Evolutionary conservation across 1,140 invertebrate species (phyloP).

Genomic region (Chrysopa pallens): DNA sequence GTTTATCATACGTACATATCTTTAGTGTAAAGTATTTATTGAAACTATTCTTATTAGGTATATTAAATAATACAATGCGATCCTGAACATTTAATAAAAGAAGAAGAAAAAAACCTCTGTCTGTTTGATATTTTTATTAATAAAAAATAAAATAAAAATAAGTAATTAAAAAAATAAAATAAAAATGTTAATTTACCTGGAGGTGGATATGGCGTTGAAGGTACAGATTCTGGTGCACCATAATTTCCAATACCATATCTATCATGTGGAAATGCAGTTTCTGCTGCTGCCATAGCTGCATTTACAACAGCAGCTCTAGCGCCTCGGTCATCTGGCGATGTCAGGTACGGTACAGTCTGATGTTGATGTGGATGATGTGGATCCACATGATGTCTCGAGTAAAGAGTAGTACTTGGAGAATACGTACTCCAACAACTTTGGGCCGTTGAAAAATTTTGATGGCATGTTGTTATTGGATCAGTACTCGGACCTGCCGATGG

Average conservation of each 20-base stretch:
- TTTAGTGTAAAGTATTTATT: too few relatives aligned
- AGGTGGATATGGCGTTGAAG: constrained; percentile 59
- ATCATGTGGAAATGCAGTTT: constrained; percentile 47
- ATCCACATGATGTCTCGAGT: constrained; percentile 38
- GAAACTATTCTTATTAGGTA: too few relatives aligned
- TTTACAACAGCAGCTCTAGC: constrained; percentile 35
- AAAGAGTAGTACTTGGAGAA: constrained; percentile 40
- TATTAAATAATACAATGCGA: too few relatives aligned
- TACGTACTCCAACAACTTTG: constrained; percentile 52
- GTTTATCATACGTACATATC: too few relatives aligned
- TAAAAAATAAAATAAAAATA: too few relatives aligned
- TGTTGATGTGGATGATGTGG: constrained; percentile 30
- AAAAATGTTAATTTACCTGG: constrained; percentile 30
- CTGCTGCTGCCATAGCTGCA: constrained; percentile 39
- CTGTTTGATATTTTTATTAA: too few relatives aligned
- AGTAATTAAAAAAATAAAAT: too few relatives aligned
- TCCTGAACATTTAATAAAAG: too few relatives aligned
- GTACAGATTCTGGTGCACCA: constrained; percentile 48
- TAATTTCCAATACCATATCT: constrained; percentile 60
- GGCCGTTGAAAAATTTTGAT: constrained; percentile 48
- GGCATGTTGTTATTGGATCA: constrained; percentile 39
- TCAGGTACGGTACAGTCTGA: constrained; percentile 37
- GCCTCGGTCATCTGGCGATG: constrained; percentile 44
- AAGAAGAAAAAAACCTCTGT: too few relatives aligned
- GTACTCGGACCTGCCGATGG: constrained; percentile 29